Percentiles rank a stretch among this genome's conserved stretches.
Conservation (phyloP, 1,140 invertebrate species). For the Drosophila prosaltans region DNA sequence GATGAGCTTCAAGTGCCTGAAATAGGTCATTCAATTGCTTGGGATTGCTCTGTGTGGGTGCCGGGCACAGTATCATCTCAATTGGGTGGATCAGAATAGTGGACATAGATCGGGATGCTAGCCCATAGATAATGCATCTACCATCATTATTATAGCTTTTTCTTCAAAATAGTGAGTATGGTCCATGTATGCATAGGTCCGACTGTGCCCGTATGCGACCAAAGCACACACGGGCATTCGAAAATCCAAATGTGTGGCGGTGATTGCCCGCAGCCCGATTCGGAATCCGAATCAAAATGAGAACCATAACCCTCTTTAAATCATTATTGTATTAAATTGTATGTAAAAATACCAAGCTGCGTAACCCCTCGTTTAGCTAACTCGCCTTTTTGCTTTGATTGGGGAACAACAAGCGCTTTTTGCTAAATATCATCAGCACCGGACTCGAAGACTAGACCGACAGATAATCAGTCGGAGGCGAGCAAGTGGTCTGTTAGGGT, state of each 20-base stretch:
- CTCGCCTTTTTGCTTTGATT: slow-evolving; percentile 42
- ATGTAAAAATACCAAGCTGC: slow-evolving; percentile 56
- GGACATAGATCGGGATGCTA: neutral
- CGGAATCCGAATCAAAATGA: slow-evolving; percentile 6
- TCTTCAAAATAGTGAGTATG: too few relatives aligned
- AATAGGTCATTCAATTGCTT: slow-evolving; percentile 18
- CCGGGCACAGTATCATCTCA: neutral
- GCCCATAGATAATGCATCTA: too few relatives aligned
- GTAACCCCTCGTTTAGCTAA: slow-evolving; percentile 47
- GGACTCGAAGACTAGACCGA: slow-evolving; percentile 1
- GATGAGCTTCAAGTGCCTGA: slow-evolving; percentile 15
- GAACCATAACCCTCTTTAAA: slow-evolving; percentile 59
- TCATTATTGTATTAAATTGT: slow-evolving; percentile 79
- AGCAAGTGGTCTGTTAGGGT: slow-evolving; percentile 50
- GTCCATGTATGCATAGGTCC: neutral
- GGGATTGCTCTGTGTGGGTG: slow-evolving; percentile 6
- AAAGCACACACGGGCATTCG: neutral
- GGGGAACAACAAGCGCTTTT: slow-evolving; percentile 23
- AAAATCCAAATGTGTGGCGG: neutral
- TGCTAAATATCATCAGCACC: slow-evolving; percentile 25
- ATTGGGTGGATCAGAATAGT: neutral
- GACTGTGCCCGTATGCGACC: slow-evolving; percentile 9
- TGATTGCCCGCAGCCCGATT: slow-evolving; percentile 12
- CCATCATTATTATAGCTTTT: too few relatives aligned
- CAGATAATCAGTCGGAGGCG: slow-evolving; percentile 54